phyloP scores from a whole-genome alignment of 2,888 invertebrate genomes.

The Epirrita christyi region DNA sequence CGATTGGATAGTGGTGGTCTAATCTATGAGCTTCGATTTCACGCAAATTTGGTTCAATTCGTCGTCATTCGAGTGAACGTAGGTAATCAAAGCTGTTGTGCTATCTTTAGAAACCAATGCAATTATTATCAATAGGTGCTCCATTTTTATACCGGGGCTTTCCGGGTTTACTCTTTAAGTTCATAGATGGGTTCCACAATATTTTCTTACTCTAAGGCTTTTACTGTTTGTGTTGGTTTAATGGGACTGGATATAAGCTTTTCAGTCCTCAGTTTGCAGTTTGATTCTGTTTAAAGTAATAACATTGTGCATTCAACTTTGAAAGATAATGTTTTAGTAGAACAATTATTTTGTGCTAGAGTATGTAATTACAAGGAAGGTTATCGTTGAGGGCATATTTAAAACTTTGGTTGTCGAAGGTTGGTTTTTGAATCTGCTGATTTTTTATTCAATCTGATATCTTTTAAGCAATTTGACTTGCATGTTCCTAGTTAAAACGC shows the following conservation, averaged over 20 bases:
- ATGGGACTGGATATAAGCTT: conserved; percentile 41
- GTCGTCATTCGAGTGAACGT: too few relatives aligned
- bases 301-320: conserved; percentile 17
- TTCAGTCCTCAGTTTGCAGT: conserved; percentile 35
- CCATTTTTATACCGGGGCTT: background rate
- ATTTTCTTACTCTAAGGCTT: conserved; percentile 10
- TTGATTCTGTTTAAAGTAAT: conserved; percentile 28
- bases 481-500: too few relatives aligned
- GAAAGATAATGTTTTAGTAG: conserved; percentile 17
- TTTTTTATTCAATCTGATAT: background rate
- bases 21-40: too few relatives aligned
- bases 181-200: background rate
- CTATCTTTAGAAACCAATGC: too few relatives aligned
- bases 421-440: background rate
- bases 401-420: background rate
- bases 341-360: conserved; percentile 1
- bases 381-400: conserved; percentile 1
- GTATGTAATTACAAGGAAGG: background rate
- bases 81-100: too few relatives aligned
- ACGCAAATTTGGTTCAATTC: too few relatives aligned
- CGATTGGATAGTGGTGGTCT: too few relatives aligned
- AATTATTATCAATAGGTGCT: background rate
- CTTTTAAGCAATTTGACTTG: too few relatives aligned
- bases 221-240: conserved; percentile 42
- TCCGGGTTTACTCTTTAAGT: too few relatives aligned